Conservation (phyloP, 2,797 vertebrate species). For the Paguma larvata region DNA sequence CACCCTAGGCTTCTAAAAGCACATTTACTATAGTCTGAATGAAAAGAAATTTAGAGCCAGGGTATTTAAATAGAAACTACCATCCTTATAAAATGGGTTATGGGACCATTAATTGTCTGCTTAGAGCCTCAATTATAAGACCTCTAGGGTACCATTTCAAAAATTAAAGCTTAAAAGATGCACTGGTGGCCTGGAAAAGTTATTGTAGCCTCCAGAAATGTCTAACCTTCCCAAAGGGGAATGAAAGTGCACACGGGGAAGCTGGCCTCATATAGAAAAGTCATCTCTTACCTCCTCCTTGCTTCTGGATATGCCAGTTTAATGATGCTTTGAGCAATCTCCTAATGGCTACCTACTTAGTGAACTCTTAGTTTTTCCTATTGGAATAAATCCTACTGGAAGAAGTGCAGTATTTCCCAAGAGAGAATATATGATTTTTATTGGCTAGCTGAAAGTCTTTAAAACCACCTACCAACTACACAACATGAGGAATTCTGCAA, state of each 20-base stretch:
- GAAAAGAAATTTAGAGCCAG: not conserved
- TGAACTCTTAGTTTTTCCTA: not conserved
- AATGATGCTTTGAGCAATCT: not conserved
- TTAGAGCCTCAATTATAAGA: slow-evolving; percentile 48
- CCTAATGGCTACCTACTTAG: not conserved
- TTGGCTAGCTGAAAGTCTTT: not conserved
- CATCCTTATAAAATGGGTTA: slow-evolving; percentile 4
- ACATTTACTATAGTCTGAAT: not conserved
- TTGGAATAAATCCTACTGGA: not conserved
- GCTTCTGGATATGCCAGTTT: not conserved
- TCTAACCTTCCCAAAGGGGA: not conserved
- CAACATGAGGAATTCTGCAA: not conserved
- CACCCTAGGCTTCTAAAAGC: not conserved
- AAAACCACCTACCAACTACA: not conserved
- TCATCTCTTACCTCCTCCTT: not conserved
- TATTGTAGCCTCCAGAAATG: not conserved
- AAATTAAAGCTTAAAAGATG: slow-evolving; percentile 46
- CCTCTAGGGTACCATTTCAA: not conserved
- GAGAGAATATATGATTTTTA: not conserved
- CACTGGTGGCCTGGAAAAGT: not conserved
- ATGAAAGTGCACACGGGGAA: not conserved
- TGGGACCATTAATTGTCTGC: slow-evolving; percentile 60
- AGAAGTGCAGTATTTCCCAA: not conserved
- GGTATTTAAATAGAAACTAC: slow-evolving; percentile 53
- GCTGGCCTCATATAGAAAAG: not conserved